These are phyloP conservation scores for Iguana delicatissima DNA, from an alignment of 2,797 vertebrate genomes.

Conservation along the genomic window DNA sequence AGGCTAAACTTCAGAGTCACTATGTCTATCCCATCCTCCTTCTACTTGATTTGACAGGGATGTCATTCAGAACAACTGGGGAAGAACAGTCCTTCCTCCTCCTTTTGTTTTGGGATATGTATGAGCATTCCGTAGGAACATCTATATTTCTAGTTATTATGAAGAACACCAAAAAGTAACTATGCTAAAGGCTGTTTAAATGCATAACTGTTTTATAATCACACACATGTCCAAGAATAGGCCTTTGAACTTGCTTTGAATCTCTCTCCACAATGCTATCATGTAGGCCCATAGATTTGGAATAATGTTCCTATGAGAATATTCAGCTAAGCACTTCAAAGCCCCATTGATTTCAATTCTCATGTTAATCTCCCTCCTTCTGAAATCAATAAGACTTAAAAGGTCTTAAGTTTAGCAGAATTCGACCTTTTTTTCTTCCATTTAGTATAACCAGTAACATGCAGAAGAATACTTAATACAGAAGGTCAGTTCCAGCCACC, in stretches of 20 bases:
- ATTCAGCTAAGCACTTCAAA: background rate
- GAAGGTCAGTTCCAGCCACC: background rate
- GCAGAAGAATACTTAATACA: background rate
- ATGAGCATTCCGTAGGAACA: background rate
- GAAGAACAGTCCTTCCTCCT: background rate
- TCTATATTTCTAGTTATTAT: background rate
- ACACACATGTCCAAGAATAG: background rate
- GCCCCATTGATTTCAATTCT: background rate
- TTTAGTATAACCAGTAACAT: background rate
- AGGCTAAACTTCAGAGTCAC: background rate
- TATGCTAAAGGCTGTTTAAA: background rate
- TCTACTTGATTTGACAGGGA: background rate
- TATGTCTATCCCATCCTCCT: too few species aligned
- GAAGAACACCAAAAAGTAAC: background rate
- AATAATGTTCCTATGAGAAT: background rate
- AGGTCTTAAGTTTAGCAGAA: too few species aligned
- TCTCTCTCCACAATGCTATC: background rate
- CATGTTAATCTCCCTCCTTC: background rate
- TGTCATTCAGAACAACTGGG: background rate
- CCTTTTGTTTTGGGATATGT: background rate
- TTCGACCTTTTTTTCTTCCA: background rate
- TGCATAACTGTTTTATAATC: background rate
- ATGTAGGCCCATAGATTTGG: background rate
- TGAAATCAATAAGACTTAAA: slow-evolving; percentile 21
- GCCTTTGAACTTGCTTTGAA: background rate